A percentile compares a stretch with the other conserved stretches of the same genome.
These are phyloP conservation scores for Rutpela maculata DNA, from an alignment of 2,888 invertebrate genomes.

Conservation along the genomic window DNA sequence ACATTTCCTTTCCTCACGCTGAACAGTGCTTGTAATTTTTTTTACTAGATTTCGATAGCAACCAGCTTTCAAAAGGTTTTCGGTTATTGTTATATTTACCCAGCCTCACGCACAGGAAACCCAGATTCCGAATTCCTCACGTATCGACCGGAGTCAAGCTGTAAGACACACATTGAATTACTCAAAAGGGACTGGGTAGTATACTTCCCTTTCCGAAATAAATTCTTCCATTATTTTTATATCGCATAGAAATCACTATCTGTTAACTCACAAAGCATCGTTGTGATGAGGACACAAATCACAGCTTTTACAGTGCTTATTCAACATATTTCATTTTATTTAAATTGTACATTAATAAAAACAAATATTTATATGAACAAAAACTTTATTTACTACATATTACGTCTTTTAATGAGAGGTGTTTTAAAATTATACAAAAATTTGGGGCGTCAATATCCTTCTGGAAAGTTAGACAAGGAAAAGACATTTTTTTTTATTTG, in stretches of 20 bases:
- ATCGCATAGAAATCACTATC: not conserved
- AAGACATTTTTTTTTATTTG: too few relatives aligned
- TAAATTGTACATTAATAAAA: too few relatives aligned
- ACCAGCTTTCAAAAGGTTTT: constrained; percentile 46
- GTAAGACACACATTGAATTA: constrained; percentile 25
- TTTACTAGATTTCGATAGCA: constrained; percentile 13
- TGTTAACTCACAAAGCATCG: not conserved
- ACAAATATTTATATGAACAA: too few relatives aligned
- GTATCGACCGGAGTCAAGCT: constrained; percentile 55
- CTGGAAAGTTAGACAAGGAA: too few relatives aligned
- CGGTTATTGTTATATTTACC: constrained; percentile 65
- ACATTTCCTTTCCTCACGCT: not conserved
- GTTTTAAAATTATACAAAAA: too few relatives aligned
- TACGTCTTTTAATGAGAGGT: too few relatives aligned
- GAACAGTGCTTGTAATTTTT: not conserved
- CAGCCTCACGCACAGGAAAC: constrained; percentile 62
- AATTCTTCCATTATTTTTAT: constrained; percentile 8
- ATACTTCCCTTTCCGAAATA: not conserved
- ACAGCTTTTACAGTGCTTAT: too few relatives aligned
- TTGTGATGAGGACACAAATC: too few relatives aligned
- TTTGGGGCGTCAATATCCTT: too few relatives aligned
- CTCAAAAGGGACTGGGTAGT: not conserved
- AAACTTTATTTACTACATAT: too few relatives aligned
- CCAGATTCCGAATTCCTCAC: constrained; percentile 59
- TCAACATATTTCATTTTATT: too few relatives aligned